Evolutionary conservation across 2,888 invertebrate genomes (phyloP).

Genomic region (Cheilosia soror): DNA sequence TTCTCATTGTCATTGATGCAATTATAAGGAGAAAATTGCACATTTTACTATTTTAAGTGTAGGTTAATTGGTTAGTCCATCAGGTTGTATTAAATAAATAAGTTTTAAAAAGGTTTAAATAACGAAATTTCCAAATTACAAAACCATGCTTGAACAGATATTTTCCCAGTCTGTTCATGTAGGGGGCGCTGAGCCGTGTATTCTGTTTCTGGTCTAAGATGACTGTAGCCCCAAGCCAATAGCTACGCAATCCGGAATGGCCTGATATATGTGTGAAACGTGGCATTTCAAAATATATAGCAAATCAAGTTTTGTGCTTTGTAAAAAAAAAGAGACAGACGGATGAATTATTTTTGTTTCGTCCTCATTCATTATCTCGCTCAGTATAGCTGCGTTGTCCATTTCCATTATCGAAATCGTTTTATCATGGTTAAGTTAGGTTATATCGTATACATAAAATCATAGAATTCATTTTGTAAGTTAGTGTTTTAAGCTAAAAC

Average conservation of each 20-base stretch:
- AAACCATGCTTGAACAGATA: too few species aligned
- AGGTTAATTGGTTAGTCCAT: too few species aligned
- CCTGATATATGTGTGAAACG: constrained; percentile 64
- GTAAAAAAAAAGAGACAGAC: constrained; percentile 52
- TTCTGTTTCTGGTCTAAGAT: not conserved
- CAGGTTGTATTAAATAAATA: too few species aligned
- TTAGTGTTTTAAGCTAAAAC: constrained; percentile 84
- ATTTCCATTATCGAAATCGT: constrained; percentile 79
- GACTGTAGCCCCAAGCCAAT: constrained; percentile 24
- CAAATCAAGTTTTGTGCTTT: constrained; percentile 21
- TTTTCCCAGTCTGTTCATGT: too few species aligned
- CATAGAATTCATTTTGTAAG: constrained; percentile 84
- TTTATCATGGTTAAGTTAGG: constrained; percentile 84
- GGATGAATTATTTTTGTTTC: constrained; percentile 61
- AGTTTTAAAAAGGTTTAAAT: too few species aligned
- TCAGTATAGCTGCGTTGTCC: constrained; percentile 75
- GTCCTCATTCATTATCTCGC: constrained; percentile 58
- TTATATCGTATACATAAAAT: constrained; percentile 84
- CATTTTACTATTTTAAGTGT: too few species aligned
- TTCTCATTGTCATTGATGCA: too few species aligned
- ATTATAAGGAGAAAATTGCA: too few species aligned
- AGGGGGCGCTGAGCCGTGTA: too few species aligned
- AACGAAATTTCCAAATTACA: too few species aligned
- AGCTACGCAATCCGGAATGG: constrained; percentile 19
- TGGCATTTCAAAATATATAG: constrained; percentile 61